phyloP scores from a whole-genome alignment of 2,888 invertebrate species.

The Sclerodermus sp. region DNA sequence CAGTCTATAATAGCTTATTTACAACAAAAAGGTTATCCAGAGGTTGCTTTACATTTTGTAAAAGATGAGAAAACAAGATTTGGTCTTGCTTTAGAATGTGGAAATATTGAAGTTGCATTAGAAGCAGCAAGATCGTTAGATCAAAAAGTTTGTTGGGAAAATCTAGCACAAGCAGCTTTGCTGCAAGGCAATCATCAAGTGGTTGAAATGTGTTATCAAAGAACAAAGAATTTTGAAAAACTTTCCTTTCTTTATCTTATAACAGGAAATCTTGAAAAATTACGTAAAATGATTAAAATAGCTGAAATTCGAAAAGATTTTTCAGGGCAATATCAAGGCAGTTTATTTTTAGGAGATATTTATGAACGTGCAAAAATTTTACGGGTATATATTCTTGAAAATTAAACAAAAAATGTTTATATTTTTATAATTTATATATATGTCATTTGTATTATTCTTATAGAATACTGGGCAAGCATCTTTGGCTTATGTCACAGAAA shows the following conservation, averaged over 20 bases:
- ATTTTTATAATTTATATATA: not conserved
- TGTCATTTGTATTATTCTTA: slow-evolving; percentile 4
- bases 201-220: slow-evolving; percentile 99
- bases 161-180: slow-evolving; percentile 89
- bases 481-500: slow-evolving; percentile 92
- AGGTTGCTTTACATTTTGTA: slow-evolving; percentile 98
- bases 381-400: slow-evolving; percentile 54
- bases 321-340: slow-evolving; percentile 96
- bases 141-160: slow-evolving; percentile 94
- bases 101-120: slow-evolving; percentile 95
- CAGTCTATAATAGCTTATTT: slow-evolving; percentile 99
- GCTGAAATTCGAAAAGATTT: slow-evolving; percentile 97
- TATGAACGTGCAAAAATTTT: slow-evolving; percentile 84
- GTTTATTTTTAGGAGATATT: slow-evolving; percentile 88
- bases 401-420: slow-evolving; percentile 3
- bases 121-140: slow-evolving; percentile 95
- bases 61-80: slow-evolving; percentile 98
- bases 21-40: slow-evolving; percentile 98
- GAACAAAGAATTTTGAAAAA: slow-evolving; percentile 99
- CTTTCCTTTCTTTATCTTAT: slow-evolving; percentile 96
- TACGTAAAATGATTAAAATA: slow-evolving; percentile 98
- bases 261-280: slow-evolving; percentile 96
- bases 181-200: slow-evolving; percentile 93
- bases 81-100: slow-evolving; percentile 94
- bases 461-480: slow-evolving; percentile 66